Base-by-base conservation (phyloP, 2,797 vertebrate genomes). In the Echiichthys vipera region DNA sequence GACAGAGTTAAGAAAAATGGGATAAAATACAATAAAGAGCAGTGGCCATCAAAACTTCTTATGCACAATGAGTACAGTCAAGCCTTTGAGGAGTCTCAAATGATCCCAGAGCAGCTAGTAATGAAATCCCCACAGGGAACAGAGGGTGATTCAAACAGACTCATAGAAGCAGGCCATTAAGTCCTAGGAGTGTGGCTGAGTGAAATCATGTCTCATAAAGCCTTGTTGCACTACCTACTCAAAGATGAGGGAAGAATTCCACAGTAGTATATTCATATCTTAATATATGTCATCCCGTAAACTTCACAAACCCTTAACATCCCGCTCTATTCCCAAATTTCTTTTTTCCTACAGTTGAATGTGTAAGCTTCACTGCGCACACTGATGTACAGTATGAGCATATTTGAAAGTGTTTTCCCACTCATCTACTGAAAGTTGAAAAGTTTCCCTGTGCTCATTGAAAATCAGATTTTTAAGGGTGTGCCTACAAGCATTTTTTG, bases 81-180 rank as follows among this genome's bases (percentile, higher is more conserved):
- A 74, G 75, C 58, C 70, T 83, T 81, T 81, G 77, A 84, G 64
- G 39, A 75, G 49, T 57, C 24, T 63, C 6, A 20, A 50, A 68
- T 78, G 43, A 84, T 80, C 57, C 22, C 14, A 36, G 14, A 73
- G 56, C 24, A 71, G 51, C 65, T 77, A 40, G 62, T 83, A 80
- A 87, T 91, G 80, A 90, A 84, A 86, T 81, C 83, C 76, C 77
- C 30, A 59, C 22, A 73, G 77, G 81, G 80, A 70, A 65, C 46
- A 67, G 53, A 59, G 56, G 50, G 30, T 34, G 66, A 86, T 79
- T 86, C 80, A 81, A 85, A 80, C 13, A 73, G 80, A 84, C 39
- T 72, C 46, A 70, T 2, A 74, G 51, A 88, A 53, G 54, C 22
- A 53, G 71, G 78, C 18, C 17, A 46, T 2, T 12, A 54, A 71